Conservation (phyloP, 2,113 vertebrate genomes). For the Gambusia affinis region DNA sequence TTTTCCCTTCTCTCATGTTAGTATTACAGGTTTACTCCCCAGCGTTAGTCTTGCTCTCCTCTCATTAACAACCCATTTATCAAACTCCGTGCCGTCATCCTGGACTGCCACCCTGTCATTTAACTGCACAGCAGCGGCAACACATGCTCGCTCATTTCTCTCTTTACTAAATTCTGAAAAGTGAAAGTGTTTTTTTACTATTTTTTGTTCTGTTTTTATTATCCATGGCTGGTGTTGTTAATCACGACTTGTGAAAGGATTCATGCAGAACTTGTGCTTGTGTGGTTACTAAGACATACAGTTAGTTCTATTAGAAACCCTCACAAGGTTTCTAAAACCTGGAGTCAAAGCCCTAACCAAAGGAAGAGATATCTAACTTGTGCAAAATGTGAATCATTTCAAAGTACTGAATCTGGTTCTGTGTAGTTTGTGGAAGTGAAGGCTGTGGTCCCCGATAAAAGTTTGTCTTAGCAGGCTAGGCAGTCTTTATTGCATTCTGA, state of each 20-base stretch:
- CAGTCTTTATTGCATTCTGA: constrained; percentile 11
- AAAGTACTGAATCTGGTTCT: constrained; percentile 63
- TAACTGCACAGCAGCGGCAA: constrained; percentile 29
- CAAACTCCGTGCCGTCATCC: constrained; percentile 52
- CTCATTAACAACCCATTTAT: constrained; percentile 73
- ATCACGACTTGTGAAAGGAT: constrained; percentile 23
- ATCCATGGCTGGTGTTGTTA: constrained; percentile 36
- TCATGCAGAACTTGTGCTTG: constrained; percentile 49
- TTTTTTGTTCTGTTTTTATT: constrained; percentile 4
- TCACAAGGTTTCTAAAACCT: constrained; percentile 15
- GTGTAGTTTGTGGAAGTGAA: constrained; percentile 46
- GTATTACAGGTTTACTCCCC: constrained; percentile 46
- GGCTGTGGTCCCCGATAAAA: constrained; percentile 18
- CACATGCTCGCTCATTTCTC: constrained; percentile 42
- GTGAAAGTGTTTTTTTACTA: constrained; percentile 18
- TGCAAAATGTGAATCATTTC: constrained; percentile 21
- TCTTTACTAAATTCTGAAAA: constrained; percentile 33
- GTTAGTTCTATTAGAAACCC: constrained; percentile 10
- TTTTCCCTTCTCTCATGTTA: constrained; percentile 27
- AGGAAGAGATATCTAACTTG: constrained; percentile 26
- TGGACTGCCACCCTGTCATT: constrained; percentile 63
- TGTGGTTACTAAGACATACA: constrained; percentile 52
- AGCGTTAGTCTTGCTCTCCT: constrained; percentile 50
- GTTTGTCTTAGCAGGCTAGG: constrained; percentile 16
- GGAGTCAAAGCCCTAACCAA: constrained; percentile 15